Evolutionary conservation across 2,113 vertebrate genomes (phyloP), one percentile per base, ranked within the genome.

Genomic region (Calypte anna): DNA sequence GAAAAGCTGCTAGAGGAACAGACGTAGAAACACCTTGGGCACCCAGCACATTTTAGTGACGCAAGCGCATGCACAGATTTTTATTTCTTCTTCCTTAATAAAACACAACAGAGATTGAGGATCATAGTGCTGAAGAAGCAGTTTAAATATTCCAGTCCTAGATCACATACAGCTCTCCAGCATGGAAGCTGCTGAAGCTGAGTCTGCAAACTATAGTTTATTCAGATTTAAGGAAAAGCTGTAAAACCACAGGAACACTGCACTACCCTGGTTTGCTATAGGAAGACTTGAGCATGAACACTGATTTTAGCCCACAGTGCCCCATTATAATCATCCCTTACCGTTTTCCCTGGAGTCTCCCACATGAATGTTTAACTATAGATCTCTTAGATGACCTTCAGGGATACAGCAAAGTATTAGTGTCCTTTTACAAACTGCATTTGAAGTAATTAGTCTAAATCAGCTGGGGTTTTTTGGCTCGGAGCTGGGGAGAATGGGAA

Each of bases 1-100:
- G 97, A 97, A 98, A 97, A 98, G 97, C 96, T 97, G 98, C 98
- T 98, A 97, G 96, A 98, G 95, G 96, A 98, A 97, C 96, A 97
- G 96, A 97, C 20, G 93, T 97, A 98, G 97, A 97, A 97, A 97
- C 97, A 98, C 96, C 97, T 97, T 91, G 78, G 98, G 96, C 97
- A 98, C 82, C 94, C 96, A 91, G 93, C 95, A 96, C 95, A 97
- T 98, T 94, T 94, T 97, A 96, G 91, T 72, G 97, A 95, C 8
- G 1, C 4, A 67, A 94, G 75, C 66, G 82, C 14, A 12, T 21
- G 55, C 70, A 68, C 22, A 46, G 90, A 94, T 94, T 20, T 43
- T 31, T 50, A 58, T 59, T 62, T 25, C 40, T 63, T 63, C 61
- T 51, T 70, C 6, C 33, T 38, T 69, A 69, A 57, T 73, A 91